Percentiles rank a stretch among this genome's conserved stretches.
Evolutionary conservation across 2,888 invertebrate species (phyloP).

Genomic region (Didymodactylos carnosus): DNA sequence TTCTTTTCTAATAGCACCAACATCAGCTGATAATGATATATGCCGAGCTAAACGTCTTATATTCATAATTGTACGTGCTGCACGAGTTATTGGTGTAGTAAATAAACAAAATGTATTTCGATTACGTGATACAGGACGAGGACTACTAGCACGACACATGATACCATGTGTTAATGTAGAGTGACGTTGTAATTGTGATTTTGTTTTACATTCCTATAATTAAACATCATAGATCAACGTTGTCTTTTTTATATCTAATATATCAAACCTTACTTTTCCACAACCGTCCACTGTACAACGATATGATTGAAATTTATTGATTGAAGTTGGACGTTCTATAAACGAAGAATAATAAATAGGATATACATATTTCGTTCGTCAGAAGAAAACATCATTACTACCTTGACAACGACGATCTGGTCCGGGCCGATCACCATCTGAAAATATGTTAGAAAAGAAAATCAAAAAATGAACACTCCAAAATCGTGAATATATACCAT

Average conservation of each 20-base stretch:
- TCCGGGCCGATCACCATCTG: neutral
- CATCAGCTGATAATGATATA: neutral
- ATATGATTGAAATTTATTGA: neutral
- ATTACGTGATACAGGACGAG: neutral
- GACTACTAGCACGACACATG: neutral
- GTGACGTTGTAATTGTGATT: neutral
- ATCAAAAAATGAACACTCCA: neutral
- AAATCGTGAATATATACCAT: neutral
- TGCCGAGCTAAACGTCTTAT: neutral
- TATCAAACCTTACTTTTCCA: neutral
- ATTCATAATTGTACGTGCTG: neutral
- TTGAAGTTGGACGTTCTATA: neutral
- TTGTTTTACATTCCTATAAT: neutral
- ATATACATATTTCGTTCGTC: too few relatives aligned
- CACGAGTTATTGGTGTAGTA: constrained; percentile 8
- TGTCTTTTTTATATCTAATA: too few relatives aligned
- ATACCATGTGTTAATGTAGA: neutral
- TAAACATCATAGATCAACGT: neutral
- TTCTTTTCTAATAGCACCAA: neutral
- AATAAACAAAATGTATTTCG: constrained; percentile 5
- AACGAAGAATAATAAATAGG: too few relatives aligned
- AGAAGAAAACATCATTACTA: too few relatives aligned
- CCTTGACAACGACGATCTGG: too few relatives aligned
- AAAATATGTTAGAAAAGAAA: neutral
- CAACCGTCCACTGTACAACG: neutral